Conservation (phyloP, 2,113 vertebrate genomes). For the Apeltes quadracus region DNA sequence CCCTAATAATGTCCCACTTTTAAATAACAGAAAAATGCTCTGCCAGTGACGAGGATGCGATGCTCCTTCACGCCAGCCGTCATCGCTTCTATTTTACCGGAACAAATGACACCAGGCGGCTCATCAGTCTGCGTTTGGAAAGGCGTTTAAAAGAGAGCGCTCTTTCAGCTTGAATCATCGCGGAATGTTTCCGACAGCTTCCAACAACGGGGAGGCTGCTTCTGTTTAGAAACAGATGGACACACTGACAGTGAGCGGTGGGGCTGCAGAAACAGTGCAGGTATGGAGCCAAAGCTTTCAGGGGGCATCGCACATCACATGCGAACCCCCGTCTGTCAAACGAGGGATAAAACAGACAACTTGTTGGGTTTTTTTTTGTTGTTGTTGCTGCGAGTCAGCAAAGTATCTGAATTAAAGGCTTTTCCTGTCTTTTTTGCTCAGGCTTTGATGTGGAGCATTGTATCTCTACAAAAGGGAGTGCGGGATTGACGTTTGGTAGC, state of each 20-base stretch:
- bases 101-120: constrained; percentile 16
- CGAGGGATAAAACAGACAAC: constrained; percentile 39
- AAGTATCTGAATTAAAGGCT: constrained; percentile 62
- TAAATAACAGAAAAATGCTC: background rate
- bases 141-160: constrained; percentile 16
- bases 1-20: background rate
- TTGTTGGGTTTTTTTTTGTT: constrained; percentile 5
- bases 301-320: no score
- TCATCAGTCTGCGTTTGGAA: constrained; percentile 22
- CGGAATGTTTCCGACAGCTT: constrained; percentile 13
- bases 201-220: background rate
- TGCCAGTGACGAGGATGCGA: no score
- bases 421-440: constrained; percentile 51
- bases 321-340: constrained; percentile 45
- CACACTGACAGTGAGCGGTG: constrained; percentile 48
- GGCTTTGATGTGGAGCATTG: constrained; percentile 61
- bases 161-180: constrained; percentile 13
- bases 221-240: constrained; percentile 11
- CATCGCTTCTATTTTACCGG: background rate
- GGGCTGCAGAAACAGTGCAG: constrained; percentile 49
- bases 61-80: no score
- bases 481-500: constrained; percentile 42
- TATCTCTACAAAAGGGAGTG: constrained; percentile 48
- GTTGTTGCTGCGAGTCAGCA: constrained; percentile 59
- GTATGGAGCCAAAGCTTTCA: no score